Evolutionary conservation across 2,797 vertebrate genomes (phyloP).

Genomic region (Xenops minutus): DNA sequence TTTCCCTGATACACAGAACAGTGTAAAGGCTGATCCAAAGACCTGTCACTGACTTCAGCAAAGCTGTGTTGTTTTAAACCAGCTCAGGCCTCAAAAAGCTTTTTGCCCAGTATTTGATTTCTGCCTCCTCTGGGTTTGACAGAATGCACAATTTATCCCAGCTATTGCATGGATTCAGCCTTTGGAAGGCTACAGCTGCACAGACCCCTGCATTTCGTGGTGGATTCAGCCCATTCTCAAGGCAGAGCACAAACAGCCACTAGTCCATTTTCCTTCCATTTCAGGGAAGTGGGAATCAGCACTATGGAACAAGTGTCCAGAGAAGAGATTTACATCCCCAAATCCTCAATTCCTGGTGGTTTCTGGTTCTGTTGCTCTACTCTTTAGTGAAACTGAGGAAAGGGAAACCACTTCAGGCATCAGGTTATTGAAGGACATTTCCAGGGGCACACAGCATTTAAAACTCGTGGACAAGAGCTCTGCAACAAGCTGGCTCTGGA

Average conservation of each 20-base stretch:
- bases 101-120: not conserved
- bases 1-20: not conserved
- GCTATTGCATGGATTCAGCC: not conserved
- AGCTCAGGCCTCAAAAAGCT: not conserved
- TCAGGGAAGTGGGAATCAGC: not conserved
- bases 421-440: not conserved
- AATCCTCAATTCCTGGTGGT: no score
- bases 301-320: not conserved
- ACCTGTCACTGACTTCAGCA: not conserved
- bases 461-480: not conserved
- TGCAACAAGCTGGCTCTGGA: not conserved
- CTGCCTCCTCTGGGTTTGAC: not conserved
- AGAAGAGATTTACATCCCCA: not conserved
- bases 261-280: not conserved
- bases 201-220: not conserved
- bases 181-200: not conserved
- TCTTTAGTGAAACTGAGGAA: not conserved
- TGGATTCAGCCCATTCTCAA: not conserved
- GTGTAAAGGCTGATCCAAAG: not conserved
- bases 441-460: not conserved
- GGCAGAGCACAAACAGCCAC: not conserved
- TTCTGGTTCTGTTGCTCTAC: not conserved
- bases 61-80: not conserved
- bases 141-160: not conserved
- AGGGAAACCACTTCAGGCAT: not conserved